A percentile compares a stretch with the other conserved stretches of the same genome.
Evolutionary conservation across 2,797 vertebrate species (phyloP).

Genomic region (Cirrhinus molitorella): DNA sequence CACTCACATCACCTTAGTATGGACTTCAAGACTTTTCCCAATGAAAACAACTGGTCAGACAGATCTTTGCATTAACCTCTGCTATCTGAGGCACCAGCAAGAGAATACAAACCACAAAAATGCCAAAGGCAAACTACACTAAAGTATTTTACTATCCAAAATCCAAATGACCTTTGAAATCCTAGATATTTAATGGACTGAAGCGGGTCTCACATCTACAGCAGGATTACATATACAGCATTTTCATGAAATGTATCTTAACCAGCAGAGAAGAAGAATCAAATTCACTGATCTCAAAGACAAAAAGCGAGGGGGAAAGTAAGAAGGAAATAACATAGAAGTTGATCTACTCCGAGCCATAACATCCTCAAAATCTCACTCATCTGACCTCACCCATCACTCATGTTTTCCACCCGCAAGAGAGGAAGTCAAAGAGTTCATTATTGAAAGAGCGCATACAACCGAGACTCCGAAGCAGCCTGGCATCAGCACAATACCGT

Average conservation of each 20-base stretch:
- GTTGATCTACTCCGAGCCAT: conserved; percentile 10
- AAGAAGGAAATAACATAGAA: conserved; percentile 34
- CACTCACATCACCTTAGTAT: neutral
- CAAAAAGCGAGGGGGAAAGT: neutral
- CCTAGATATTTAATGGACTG: conserved; percentile 15
- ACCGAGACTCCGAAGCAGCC: conserved; percentile 17
- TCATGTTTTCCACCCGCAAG: conserved; percentile 43
- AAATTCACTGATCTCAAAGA: conserved; percentile 9
- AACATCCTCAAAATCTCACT: conserved; percentile 37
- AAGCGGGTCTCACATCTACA: neutral
- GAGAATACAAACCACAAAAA: neutral
- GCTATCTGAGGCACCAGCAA: neutral
- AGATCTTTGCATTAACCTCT: conserved; percentile 1
- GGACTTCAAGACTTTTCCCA: neutral
- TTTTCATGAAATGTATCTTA: conserved; percentile 2
- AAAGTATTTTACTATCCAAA: conserved; percentile 4
- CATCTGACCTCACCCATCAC: conserved; percentile 35
- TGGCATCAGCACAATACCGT: conserved; percentile 31
- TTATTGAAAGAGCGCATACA: neutral
- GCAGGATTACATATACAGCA: conserved; percentile 26
- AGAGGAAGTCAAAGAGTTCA: conserved; percentile 32
- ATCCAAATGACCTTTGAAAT: neutral
- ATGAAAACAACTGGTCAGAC: conserved; percentile 1
- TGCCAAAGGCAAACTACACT: neutral
- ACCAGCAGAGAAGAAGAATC: neutral